A percentile compares a stretch with the other conserved stretches of the same genome.
These are phyloP conservation scores for Sinosuthora webbiana DNA, from an alignment of 2,113 vertebrate genomes.

Conservation along the genomic window DNA sequence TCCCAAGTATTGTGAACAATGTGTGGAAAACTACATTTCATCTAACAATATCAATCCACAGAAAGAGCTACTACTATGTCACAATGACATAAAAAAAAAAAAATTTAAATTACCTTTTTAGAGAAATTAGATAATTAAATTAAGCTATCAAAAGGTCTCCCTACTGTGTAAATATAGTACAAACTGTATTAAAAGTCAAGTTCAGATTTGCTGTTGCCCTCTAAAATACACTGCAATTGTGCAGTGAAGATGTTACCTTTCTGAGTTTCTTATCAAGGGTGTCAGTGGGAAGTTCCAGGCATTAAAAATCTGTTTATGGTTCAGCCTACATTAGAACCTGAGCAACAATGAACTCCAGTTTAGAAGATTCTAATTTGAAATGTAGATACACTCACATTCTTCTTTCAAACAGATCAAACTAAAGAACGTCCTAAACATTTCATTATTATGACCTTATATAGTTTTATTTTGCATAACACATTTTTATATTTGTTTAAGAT, in stretches of 20 bases:
- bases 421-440: neutral
- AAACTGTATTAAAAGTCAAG: neutral
- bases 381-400: neutral
- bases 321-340: neutral
- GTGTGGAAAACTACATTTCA: neutral
- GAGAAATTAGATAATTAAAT: neutral
- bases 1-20: neutral
- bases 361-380: neutral
- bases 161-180: neutral
- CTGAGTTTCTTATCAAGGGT: neutral
- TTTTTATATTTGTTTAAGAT: neutral
- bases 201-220: neutral
- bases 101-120: neutral
- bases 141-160: neutral
- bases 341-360: neutral
- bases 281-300: neutral
- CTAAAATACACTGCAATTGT: neutral
- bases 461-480: neutral
- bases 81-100: neutral
- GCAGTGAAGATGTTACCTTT: neutral
- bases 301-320: neutral
- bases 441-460: neutral
- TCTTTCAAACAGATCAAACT: neutral
- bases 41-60: neutral
- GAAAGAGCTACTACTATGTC: neutral